phyloP scores from a whole-genome alignment of 1,140 invertebrate genomes.

The Diuraphis noxia region DNA sequence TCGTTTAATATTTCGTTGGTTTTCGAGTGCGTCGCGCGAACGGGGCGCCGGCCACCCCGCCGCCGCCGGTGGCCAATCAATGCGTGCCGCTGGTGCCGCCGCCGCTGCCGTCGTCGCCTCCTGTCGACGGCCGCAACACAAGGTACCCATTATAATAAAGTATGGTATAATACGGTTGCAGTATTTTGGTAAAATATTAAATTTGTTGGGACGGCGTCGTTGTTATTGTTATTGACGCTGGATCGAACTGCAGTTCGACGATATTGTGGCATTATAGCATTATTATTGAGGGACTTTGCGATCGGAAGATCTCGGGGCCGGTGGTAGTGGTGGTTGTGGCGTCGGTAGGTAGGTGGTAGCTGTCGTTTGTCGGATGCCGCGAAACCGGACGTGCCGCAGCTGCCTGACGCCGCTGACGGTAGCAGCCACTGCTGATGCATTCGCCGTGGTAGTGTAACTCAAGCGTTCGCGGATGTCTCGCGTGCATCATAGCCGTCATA shows the following conservation, averaged over 20 bases:
- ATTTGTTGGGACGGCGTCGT: neutral
- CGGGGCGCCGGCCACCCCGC: slow-evolving; percentile 44
- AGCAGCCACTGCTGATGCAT: neutral
- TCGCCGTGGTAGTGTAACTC: neutral
- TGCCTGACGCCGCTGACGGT: slow-evolving; percentile 8
- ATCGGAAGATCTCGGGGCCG: neutral
- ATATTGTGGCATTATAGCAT: too few species aligned
- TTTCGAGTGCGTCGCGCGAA: slow-evolving; percentile 23
- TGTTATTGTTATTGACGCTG: neutral
- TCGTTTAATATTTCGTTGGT: neutral
- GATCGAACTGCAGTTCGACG: neutral
- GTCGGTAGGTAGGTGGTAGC: neutral
- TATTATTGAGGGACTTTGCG: too few species aligned
- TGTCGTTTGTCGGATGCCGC: neutral
- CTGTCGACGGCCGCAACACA: slow-evolving; percentile 20
- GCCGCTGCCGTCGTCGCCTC: slow-evolving; percentile 17
- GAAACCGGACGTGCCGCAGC: slow-evolving; percentile 48
- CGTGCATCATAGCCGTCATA: neutral
- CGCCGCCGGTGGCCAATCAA: slow-evolving; percentile 51
- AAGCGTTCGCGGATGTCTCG: slow-evolving; percentile 34
- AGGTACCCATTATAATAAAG: neutral
- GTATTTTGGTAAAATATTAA: neutral
- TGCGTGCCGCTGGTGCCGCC: slow-evolving; percentile 18
- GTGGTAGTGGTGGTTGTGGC: neutral
- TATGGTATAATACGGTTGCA: neutral